phyloP scores from a whole-genome alignment of 2,888 invertebrate species.

The Mimas tiliae region DNA sequence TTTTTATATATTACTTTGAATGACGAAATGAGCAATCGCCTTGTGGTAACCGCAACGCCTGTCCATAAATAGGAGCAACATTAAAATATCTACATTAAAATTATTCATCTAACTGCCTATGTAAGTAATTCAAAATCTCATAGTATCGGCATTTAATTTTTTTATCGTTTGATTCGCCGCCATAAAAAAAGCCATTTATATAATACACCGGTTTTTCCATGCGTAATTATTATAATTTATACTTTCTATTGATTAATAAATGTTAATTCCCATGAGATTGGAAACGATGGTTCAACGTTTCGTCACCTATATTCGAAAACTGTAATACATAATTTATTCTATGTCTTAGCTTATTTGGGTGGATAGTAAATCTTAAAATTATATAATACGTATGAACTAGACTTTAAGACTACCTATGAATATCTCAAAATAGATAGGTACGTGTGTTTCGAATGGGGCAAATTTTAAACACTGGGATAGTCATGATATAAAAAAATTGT shows the following conservation, averaged over 20 bases:
- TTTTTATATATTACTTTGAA: too few species aligned
- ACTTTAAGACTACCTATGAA: not conserved
- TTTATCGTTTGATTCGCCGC: not conserved
- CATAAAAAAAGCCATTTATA: constrained; percentile 2
- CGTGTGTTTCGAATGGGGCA: too few species aligned
- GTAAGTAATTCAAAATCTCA: not conserved
- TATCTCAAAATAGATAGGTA: too few species aligned
- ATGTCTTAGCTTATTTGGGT: not conserved
- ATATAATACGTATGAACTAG: not conserved
- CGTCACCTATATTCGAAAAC: not conserved
- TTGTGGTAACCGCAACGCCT: too few species aligned
- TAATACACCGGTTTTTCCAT: not conserved
- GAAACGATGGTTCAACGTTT: not conserved
- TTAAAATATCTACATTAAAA: too few species aligned
- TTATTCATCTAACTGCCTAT: not conserved
- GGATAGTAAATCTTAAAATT: not conserved
- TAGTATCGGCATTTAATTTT: not conserved
- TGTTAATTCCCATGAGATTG: constrained; percentile 3
- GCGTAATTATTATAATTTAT: constrained; percentile 9
- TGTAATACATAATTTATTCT: not conserved
- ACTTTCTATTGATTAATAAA: constrained; percentile 15
- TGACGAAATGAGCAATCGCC: too few species aligned
- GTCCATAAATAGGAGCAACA: too few species aligned
- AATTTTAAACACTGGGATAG: too few species aligned
- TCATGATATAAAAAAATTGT: too few species aligned